Evolutionary conservation across 2,797 vertebrate species (phyloP), one percentile per base, ranked within the genome.

Genomic region (Anguilla marmorata): DNA sequence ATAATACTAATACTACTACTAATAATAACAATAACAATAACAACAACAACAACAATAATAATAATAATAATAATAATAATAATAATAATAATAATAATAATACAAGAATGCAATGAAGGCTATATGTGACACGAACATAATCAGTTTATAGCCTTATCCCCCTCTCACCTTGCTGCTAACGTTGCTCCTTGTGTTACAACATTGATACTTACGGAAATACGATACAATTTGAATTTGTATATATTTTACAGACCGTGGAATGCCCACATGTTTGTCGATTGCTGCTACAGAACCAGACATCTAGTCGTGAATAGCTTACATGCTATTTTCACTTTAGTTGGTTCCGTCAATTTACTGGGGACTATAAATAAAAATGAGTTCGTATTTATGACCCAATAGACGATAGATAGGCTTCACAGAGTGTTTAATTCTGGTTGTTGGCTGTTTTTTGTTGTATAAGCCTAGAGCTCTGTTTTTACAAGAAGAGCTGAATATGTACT

Each of bases 61-160:
- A 66, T 66, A 66, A 66, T 27, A 66, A 24, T 24, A 66, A 66
- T 27, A 66, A 66, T 66, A 66, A 24, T 5, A 66, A 66, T n/a
- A 69, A 27, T 69, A 69, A 69, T 69, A 69, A 69, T 66, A n/a
- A 24, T 24, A 66, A 66, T 69, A 69, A 69, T n/a, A 69, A 76
- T 27, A 72, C n/a, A 27, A 11, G 27, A 30, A 27, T 11, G 69
- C 69, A n/a, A 21, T 63, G 21, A 16, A 63, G 50, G 50, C 58
- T 63, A 63, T 1, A 63, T 21, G 19, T 58, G 50, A 52, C 50
- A 8, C 7, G 50, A 52, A 52, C 50, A 19, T 19, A 63, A 63
- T 19, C 16, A 63, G 16, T 63, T 58, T 63, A 24, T 63, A 63
- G 16, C 60, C 24, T 19, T 19, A 63, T 12, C 19, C 16, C 60